Base-by-base conservation (phyloP, 1,140 invertebrate species). In the Drosophila melanogaster region DNA sequence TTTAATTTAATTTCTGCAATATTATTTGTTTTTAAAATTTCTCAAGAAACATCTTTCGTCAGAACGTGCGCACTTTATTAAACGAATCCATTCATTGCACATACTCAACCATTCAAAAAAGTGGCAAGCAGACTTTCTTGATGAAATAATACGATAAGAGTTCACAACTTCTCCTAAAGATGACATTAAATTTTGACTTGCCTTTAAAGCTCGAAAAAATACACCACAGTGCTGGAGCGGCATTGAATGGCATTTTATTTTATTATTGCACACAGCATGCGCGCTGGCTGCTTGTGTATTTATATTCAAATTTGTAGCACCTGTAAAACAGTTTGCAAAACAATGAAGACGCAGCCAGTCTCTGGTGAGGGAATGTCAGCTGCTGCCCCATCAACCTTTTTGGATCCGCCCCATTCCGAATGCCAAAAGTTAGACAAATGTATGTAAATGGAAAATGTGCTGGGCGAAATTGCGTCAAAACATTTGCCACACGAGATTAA, bases 291-390 rank as follows among this genome's bases (percentile, higher is more conserved):
- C 54, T 61, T 77, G 60, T 76, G 79, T 75, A 87, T 87, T 89
- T 86, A 72, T 89, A 86, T 86, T 89, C 76, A 87, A 87, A 87
- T 87, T 89, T 87, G 83, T 84, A 87, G 79, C 83, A 87, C 76
- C 84, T 89, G 83, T 83, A 83, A 83, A 86, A 77, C 84, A 89
- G 79, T 81, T 87, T 76, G 61, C 41, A 37, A 86, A 83, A 86
- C 79, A 89, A 86, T 87, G 74, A 86, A 83, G 79, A 81, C 74
- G 58, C 81, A 62, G 54, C 54, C 62, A 77, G 81, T 54, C 72
- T 58, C 24, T 54, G 33, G 70, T 56, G 62, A 47, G 58, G 65
- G 46, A 37, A 58, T 75, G 78, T 69, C 65, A 60, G 50, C 53
- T 81, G 71, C 46, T 61, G 50, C 37, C 43, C 54, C 72, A 53